A percentile compares a stretch with the other conserved stretches of the same genome.
Evolutionary conservation across 2,797 vertebrate genomes (phyloP).

Genomic region (Holocentrus rufus): DNA sequence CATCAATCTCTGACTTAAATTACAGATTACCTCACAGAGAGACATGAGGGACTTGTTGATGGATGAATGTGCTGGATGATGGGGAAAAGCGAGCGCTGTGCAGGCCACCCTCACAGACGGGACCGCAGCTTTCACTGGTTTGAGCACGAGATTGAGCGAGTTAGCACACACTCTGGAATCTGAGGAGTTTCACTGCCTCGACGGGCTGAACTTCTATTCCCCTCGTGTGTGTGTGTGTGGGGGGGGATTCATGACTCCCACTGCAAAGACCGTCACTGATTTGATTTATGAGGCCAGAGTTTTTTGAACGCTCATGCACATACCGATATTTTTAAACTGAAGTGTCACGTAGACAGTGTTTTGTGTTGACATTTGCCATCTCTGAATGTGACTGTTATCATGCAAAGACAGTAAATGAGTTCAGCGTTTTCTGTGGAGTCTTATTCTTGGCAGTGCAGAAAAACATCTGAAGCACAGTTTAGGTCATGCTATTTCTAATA

Average conservation of each 20-base stretch:
- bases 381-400: no score
- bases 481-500: no score
- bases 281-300: conserved; percentile 9
- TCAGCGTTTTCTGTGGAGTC: no score
- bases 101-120: not conserved
- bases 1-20: not conserved
- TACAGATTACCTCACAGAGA: not conserved
- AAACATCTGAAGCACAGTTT: no score
- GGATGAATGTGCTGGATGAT: conserved; percentile 20
- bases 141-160: not conserved
- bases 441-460: no score
- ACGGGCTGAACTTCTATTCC: not conserved
- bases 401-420: no score
- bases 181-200: not conserved
- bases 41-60: conserved; percentile 9
- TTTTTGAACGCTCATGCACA: no score
- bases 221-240: not conserved
- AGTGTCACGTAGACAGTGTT: no score
- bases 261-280: not conserved
- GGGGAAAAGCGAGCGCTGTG: not conserved
- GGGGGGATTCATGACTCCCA: not conserved
- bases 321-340: no score
- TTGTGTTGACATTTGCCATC: no score
- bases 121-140: not conserved
- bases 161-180: conserved; percentile 4